Base-by-base conservation (phyloP, 2,797 vertebrate genomes). In the Oceanodroma leucorhoa region DNA sequence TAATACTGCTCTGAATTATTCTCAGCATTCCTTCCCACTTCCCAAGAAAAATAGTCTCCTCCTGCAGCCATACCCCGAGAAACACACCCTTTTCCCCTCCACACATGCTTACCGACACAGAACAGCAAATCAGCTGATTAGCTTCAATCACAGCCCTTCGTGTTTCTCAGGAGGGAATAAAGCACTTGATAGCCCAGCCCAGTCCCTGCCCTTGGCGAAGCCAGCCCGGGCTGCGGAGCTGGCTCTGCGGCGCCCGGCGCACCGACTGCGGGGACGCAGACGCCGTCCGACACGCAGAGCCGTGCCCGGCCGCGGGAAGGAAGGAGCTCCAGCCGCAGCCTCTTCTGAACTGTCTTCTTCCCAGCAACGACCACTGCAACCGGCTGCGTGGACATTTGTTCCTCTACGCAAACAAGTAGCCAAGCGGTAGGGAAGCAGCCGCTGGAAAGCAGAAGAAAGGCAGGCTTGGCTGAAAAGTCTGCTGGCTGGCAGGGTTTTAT, bases 361-460 rank as follows among this genome's bases (percentile, higher is more conserved):
- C 87, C 23, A 20, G 32, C 53, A 2, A 36, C 10, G 73, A 66
- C 93, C 81, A 2, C 67, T 1, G 38, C 87, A 41, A n/a, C 87
- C 96, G 89, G 92, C 96, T 90, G 96, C 1, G 90, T 3, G 7
- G 94, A 48, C 89, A 94, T 89, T 95, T 92, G 89, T 61, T 90
- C 91, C 34, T 9, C 83, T 38, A 2, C 16, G 0, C 45, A 10
- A 50, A 29, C 48, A 73, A 40, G 55, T 8, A 72, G 89, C 78
- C 5, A 5, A 87, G 93, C 71, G 1, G 80, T 19, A 40, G 95
- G 88, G 90, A 43, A 60, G 89, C 71, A 41, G 67, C 64, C 57
- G 4, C 3, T 30, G 87, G 87, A 58, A 87, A 78, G 83, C 90
- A 86, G 85, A 36, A 83, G 76, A 34, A 43, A 76, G 66, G 14